Evolutionary conservation across 2,113 vertebrate species (phyloP).

Genomic region (Astur gentilis): DNA sequence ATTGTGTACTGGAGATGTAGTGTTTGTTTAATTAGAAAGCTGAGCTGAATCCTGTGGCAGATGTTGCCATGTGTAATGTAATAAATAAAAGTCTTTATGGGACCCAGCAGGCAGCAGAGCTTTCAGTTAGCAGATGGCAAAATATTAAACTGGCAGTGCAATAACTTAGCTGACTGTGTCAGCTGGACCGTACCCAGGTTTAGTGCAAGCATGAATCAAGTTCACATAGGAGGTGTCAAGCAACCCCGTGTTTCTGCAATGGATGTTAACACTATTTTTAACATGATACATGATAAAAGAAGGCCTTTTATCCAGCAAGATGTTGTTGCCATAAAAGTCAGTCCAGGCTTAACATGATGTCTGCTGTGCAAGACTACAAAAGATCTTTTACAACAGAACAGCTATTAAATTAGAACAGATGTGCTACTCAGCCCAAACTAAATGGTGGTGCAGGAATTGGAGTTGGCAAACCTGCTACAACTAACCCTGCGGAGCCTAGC

Average conservation of each 20-base stretch:
- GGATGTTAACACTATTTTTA: not conserved
- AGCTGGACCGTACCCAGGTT: constrained; percentile 63
- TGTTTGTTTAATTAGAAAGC: constrained; percentile 76
- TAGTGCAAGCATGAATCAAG: constrained; percentile 47
- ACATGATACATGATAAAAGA: not conserved
- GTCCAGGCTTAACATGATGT: not conserved
- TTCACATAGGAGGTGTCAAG: constrained; percentile 39
- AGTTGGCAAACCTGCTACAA: not conserved
- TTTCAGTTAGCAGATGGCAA: constrained; percentile 78
- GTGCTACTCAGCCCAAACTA: not conserved
- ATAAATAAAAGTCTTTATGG: constrained; percentile 82
- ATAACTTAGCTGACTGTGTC: constrained; percentile 64
- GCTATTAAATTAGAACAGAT: not conserved
- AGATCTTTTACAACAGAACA: not conserved
- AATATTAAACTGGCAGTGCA: constrained; percentile 76
- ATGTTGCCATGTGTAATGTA: constrained; percentile 77
- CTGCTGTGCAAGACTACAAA: not conserved
- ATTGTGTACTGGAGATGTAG: constrained; percentile 17
- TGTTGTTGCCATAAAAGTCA: not conserved
- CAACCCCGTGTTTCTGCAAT: not conserved
- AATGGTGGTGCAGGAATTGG: not conserved
- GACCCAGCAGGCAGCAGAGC: constrained; percentile 73
- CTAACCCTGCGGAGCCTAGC: not conserved
- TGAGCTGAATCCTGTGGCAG: constrained; percentile 69
- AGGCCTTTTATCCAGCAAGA: not conserved